Base-by-base conservation (phyloP, 2,888 invertebrate species). In the Amaurobius ferox region DNA sequence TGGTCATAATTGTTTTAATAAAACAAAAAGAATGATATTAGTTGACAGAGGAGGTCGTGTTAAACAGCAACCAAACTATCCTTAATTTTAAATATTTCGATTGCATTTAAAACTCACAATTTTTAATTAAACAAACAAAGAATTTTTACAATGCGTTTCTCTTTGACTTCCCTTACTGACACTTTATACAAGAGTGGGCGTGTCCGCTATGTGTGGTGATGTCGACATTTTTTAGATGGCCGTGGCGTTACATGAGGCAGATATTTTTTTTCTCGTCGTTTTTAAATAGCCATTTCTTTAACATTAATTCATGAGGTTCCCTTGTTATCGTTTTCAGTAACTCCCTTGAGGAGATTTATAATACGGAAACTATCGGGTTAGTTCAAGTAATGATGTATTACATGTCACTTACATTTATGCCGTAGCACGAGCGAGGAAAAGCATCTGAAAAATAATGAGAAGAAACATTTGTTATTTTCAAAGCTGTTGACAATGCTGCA, bases 161-260 rank as follows among this genome's bases (percentile, higher is more conserved):
- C 23, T 55, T 55, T 23, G 19, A 35, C 48, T 32, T 40, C 35
- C 39, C 64, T 28, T 55, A 26, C n/a, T 48, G 28, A 32, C 55
- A 61, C 28, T 55, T 76, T 28, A 39, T 67, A 39, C 32, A 23
- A 28, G 26, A 39, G 67, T 66, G 32, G 73, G 73, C 67, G 73
- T 80, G 80, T 73, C 73, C 39, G 23, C 29, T 32, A 68, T 61
- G 44, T 48, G 13, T 29, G 28, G 70, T 44, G 68, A 70, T 74
- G 81, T 81, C 81, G 74, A 74, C 81, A 68, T 74, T 81, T 74
- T 81, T 55, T 11, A 62, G 7, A 29, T 77, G 68, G 16, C 23
- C 72, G 61, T 72, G 72, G 67, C 55, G 32, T 13, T 44, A 64
- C 64, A 74, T 40, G 64, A 62, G 62, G 64, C n/a, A 39, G 19